Evolutionary conservation across 2,797 vertebrate genomes (phyloP).

Genomic region (Mareca penelope): DNA sequence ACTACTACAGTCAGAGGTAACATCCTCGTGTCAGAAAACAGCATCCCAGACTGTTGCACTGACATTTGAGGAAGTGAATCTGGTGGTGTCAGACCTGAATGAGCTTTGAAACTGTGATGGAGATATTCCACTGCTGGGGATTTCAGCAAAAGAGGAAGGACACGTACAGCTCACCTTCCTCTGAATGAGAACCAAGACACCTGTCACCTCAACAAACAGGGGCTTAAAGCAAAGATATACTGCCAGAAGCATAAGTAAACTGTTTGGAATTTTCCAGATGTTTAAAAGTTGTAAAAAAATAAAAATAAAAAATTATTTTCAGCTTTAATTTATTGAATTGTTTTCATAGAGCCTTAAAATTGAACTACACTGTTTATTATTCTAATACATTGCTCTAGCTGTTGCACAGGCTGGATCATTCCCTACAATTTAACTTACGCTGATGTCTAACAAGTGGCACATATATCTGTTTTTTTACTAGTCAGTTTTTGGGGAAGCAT

Average conservation of each 20-base stretch:
- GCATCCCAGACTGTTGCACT: accelerated
- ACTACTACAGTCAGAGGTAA: accelerated
- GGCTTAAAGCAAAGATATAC: background rate
- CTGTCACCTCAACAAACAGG: background rate
- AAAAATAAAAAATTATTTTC: background rate
- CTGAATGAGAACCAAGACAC: background rate
- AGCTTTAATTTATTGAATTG: background rate
- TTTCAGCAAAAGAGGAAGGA: background rate
- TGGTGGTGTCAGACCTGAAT: background rate
- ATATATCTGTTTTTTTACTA: background rate
- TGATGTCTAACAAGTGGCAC: background rate
- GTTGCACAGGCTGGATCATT: background rate
- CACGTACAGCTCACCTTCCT: accelerated
- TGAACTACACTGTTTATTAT: background rate
- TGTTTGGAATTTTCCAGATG: background rate
- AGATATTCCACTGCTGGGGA: background rate
- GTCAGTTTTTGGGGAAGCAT: background rate
- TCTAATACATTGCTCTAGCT: background rate
- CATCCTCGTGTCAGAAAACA: accelerated
- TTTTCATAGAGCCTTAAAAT: background rate
- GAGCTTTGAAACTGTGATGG: background rate
- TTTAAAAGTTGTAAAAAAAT: background rate
- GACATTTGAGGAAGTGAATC: background rate
- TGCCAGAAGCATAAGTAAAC: background rate
- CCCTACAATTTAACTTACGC: background rate